Evolutionary conservation across 2,113 vertebrate species (phyloP).

Genomic region (Platycercus adscitus): DNA sequence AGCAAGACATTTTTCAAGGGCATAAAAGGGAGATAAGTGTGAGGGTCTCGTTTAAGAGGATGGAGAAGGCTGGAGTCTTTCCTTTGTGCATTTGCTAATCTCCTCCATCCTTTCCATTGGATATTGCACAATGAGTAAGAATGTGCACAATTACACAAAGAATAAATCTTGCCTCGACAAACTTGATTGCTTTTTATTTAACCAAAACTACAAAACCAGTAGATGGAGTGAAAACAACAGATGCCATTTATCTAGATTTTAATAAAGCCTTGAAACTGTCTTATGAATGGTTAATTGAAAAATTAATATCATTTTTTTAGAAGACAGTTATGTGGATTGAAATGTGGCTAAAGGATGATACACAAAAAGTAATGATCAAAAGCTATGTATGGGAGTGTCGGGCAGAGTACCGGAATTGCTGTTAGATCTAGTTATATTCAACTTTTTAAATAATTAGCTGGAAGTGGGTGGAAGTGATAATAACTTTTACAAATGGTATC

Average conservation of each 20-base stretch:
- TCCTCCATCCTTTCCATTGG: neutral
- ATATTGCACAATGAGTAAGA: neutral
- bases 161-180: conserved; percentile 2
- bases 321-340: neutral
- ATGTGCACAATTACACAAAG: conserved; percentile 12
- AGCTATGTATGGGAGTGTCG: neutral
- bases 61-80: neutral
- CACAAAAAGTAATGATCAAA: neutral
- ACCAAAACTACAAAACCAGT: conserved; percentile 17
- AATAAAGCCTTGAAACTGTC: conserved; percentile 14
- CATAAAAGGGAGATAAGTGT: conserved; percentile 15
- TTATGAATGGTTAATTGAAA: conserved; percentile 54
- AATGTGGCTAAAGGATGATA: neutral
- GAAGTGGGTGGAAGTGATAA: neutral
- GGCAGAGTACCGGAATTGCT: neutral
- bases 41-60: neutral
- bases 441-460: neutral
- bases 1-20: neutral
- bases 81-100: conserved; percentile 15
- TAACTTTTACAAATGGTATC: neutral
- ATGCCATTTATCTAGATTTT: conserved; percentile 3
- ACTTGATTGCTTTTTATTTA: conserved; percentile 45
- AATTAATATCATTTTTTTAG: neutral
- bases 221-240: conserved; percentile 21
- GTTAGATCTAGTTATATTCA: neutral